phyloP scores from a whole-genome alignment of 2,797 vertebrate genomes.

The Eospalax fontanierii region DNA sequence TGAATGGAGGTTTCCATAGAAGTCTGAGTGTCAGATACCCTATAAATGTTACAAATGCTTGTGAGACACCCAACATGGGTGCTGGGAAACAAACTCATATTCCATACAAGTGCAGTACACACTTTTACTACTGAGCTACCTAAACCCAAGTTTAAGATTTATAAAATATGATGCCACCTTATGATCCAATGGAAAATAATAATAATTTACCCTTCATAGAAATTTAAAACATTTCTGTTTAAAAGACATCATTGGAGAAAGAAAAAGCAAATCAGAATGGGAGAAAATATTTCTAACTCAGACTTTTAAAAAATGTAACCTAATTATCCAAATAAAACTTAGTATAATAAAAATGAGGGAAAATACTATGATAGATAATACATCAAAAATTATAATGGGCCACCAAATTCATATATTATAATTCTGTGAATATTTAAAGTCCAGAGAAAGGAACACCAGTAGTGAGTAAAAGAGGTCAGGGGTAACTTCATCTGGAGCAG shows the following conservation, averaged over 20 bases:
- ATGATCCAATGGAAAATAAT: not conserved
- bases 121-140: too few relatives aligned
- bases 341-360: not conserved
- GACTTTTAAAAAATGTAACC: not conserved
- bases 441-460: not conserved
- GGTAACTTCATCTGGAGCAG: too few relatives aligned
- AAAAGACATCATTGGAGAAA: not conserved
- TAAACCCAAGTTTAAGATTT: not conserved
- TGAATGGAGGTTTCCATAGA: too few relatives aligned
- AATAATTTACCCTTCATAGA: not conserved
- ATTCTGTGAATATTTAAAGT: not conserved
- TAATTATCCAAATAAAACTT: not conserved
- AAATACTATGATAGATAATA: not conserved
- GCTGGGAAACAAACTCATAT: too few relatives aligned
- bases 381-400: not conserved
- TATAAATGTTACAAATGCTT: too few relatives aligned
- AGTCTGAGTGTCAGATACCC: too few relatives aligned
- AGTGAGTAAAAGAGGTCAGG: not conserved
- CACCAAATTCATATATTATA: not conserved
- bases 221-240: not conserved
- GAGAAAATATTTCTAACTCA: not conserved
- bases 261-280: not conserved
- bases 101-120: too few relatives aligned
- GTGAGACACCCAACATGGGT: too few relatives aligned
- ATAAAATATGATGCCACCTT: not conserved